Evolutionary conservation across 2,113 vertebrate species (phyloP).

Genomic region (Lagopus leucura): DNA sequence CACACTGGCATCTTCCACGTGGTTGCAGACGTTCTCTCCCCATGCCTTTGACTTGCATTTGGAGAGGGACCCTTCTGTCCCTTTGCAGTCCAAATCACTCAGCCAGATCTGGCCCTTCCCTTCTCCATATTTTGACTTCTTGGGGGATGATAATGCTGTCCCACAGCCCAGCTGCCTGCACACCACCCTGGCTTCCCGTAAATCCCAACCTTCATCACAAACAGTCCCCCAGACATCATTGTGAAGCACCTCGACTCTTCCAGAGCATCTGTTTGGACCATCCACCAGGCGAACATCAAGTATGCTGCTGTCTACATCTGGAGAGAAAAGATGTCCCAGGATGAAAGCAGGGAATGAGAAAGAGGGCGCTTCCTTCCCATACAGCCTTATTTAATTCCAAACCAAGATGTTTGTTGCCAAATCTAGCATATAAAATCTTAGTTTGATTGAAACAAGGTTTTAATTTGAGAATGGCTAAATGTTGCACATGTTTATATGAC

Average conservation of each 20-base stretch:
- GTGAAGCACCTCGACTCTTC: constrained; percentile 82
- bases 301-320: not conserved
- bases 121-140: not conserved
- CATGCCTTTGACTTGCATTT: not conserved
- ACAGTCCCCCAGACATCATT: constrained; percentile 89
- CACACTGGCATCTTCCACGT: constrained; percentile 41
- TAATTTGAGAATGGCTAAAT: not conserved
- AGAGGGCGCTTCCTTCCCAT: not conserved
- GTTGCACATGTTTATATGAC: not conserved
- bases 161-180: constrained; percentile 89
- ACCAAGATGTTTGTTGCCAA: not conserved
- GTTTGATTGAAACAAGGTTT: not conserved
- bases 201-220: constrained; percentile 88
- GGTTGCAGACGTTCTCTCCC: constrained; percentile 37
- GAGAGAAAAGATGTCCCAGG: not conserved
- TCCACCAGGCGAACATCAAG: not conserved
- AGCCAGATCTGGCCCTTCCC: not conserved
- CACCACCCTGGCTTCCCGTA: constrained; percentile 78
- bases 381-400: not conserved
- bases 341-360: not conserved
- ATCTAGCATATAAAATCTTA: not conserved
- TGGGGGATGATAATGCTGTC: constrained; percentile 36
- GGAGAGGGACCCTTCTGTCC: constrained; percentile 18
- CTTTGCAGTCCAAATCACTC: not conserved
- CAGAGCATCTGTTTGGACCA: not conserved